phyloP scores from a whole-genome alignment of 1,140 invertebrate species.

The Bradysia coprophila region DNA sequence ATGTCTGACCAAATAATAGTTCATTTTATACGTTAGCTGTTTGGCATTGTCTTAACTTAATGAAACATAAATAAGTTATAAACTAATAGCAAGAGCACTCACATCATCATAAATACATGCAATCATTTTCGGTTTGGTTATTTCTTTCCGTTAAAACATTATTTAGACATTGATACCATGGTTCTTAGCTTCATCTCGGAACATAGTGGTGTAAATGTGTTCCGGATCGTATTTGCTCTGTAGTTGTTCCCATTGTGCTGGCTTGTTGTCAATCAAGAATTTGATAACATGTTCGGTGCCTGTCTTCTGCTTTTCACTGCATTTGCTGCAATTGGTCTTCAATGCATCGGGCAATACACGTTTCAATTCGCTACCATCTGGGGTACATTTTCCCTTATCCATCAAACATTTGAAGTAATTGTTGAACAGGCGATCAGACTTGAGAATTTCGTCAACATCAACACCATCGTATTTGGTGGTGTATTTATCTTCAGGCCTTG shows the following conservation, averaged over 20 bases:
- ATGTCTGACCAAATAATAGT: too few species aligned
- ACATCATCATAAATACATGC: not conserved
- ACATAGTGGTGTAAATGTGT: slow-evolving; percentile 32
- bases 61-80: not conserved
- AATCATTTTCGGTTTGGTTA: not conserved
- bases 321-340: slow-evolving; percentile 38
- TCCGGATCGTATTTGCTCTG: slow-evolving; percentile 38
- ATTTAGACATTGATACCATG: slow-evolving; percentile 13
- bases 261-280: slow-evolving; percentile 32
- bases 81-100: not conserved
- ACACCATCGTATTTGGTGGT: slow-evolving; percentile 54
- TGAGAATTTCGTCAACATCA: slow-evolving; percentile 43
- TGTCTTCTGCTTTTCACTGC: slow-evolving; percentile 33
- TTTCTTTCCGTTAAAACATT: not conserved
- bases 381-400: slow-evolving; percentile 42
- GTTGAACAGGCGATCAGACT: slow-evolving; percentile 40
- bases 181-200: slow-evolving; percentile 28
- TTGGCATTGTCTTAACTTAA: too few species aligned
- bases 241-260: slow-evolving; percentile 32
- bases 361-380: slow-evolving; percentile 51
- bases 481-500: slow-evolving; percentile 34
- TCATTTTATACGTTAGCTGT: too few species aligned
- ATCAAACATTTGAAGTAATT: slow-evolving; percentile 49
- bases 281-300: slow-evolving; percentile 31
- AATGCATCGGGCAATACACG: slow-evolving; percentile 42